These are phyloP conservation scores for Megatriorchis doriae DNA, from an alignment of 2,113 vertebrate genomes.

Conservation along the genomic window DNA sequence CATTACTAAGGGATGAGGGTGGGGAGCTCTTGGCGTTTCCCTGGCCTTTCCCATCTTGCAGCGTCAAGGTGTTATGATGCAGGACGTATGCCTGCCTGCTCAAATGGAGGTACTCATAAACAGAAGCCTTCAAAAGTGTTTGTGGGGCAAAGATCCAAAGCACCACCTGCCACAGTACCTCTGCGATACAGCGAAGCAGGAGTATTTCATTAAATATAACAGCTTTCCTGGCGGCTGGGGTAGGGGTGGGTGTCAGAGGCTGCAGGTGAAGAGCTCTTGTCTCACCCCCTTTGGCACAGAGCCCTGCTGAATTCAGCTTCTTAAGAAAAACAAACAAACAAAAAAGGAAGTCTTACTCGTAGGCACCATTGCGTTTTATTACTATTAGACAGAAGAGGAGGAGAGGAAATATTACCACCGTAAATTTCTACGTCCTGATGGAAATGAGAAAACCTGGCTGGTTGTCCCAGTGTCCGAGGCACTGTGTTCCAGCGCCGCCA, in stretches of 20 bases:
- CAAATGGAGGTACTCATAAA: background rate
- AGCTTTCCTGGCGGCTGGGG: background rate
- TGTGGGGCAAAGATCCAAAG: background rate
- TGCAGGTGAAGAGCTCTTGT: background rate
- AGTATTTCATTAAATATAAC: background rate
- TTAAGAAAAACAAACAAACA: background rate
- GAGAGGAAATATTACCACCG: background rate
- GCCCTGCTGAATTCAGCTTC: background rate
- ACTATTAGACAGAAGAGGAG: background rate
- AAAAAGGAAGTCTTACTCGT: background rate
- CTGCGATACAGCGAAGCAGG: background rate
- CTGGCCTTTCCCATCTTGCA: background rate
- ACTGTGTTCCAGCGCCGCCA: background rate
- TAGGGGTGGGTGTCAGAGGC: background rate
- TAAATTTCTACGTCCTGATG: background rate
- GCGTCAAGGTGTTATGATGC: rapidly evolving
- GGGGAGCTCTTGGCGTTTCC: background rate
- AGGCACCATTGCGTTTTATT: background rate
- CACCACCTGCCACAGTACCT: background rate
- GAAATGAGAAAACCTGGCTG: background rate
- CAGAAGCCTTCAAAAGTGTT: background rate
- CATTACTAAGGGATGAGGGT: background rate
- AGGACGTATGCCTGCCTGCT: background rate
- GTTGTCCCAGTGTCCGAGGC: background rate
- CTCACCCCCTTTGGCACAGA: background rate